Evolutionary conservation across 2,888 invertebrate genomes (phyloP).

Genomic region (Aporophyla lueneburgensis): DNA sequence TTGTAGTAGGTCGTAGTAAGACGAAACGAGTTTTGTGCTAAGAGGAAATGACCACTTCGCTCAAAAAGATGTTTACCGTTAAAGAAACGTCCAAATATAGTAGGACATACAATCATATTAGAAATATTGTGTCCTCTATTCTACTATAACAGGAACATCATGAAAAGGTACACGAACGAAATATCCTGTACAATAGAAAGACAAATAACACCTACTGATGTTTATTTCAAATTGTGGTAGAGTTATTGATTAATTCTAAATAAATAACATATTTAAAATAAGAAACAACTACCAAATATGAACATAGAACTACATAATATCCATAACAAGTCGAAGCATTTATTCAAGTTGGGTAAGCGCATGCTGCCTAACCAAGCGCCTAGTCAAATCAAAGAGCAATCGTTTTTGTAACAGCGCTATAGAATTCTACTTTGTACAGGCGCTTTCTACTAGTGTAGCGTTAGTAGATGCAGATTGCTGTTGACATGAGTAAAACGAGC

Average conservation of each 20-base stretch:
- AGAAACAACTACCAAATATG: not conserved
- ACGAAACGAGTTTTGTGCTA: constrained; percentile 84
- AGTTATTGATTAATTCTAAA: not conserved
- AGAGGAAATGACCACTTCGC: constrained; percentile 83
- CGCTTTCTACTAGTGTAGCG: constrained; percentile 3
- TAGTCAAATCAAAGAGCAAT: constrained; percentile 52
- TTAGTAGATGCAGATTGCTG: not conserved
- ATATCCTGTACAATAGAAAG: not conserved
- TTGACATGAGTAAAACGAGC: constrained; percentile 12
- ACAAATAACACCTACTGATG: not conserved
- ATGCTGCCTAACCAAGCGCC: constrained; percentile 33
- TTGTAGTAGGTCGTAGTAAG: constrained; percentile 88
- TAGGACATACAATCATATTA: constrained; percentile 55
- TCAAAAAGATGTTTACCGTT: constrained; percentile 85
- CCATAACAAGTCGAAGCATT: not conserved
- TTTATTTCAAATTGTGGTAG: not conserved
- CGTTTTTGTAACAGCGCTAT: constrained; percentile 9
- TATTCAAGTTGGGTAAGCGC: constrained; percentile 6
- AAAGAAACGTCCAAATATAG: constrained; percentile 78
- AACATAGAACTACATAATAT: not conserved
- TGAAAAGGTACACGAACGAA: constrained; percentile 4
- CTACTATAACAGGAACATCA: not conserved
- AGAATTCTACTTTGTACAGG: constrained; percentile 27
- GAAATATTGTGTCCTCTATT: constrained; percentile 30
- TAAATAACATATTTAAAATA: not conserved